These are phyloP conservation scores for Epinotia demarniana DNA, from an alignment of 2,888 invertebrate genomes.

Conservation along the genomic window DNA sequence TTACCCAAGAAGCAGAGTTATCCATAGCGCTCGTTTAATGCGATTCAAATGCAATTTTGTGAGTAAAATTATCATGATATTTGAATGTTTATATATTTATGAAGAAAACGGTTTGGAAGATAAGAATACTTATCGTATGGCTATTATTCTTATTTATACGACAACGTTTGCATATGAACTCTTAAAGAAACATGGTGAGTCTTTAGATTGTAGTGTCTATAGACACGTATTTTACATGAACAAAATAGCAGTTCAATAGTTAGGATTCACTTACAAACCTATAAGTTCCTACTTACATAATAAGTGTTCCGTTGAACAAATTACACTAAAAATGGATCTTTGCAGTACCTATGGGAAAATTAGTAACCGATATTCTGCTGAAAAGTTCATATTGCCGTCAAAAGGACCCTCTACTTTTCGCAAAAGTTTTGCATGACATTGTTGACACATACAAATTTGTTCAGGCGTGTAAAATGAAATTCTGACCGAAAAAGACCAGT, in stretches of 20 bases:
- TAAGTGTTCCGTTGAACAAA: too few relatives aligned
- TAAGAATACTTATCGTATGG: conserved; percentile 24
- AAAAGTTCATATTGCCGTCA: too few relatives aligned
- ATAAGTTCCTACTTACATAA: too few relatives aligned
- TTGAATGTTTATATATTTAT: conserved; percentile 36
- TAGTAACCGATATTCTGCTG: too few relatives aligned
- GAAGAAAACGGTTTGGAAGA: conserved; percentile 27
- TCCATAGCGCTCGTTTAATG: conserved; percentile 24
- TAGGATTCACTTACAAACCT: too few relatives aligned
- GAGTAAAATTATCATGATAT: conserved; percentile 32
- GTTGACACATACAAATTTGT: too few relatives aligned
- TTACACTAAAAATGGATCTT: too few relatives aligned
- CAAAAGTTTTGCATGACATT: too few relatives aligned
- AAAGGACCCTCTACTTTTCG: too few relatives aligned
- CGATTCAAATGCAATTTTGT: conserved; percentile 33
- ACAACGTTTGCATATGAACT: conserved; percentile 12
- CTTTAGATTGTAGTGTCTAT: background rate
- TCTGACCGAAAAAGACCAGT: too few relatives aligned
- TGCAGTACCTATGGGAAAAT: too few relatives aligned
- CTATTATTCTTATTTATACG: conserved; percentile 21
- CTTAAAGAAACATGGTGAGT: background rate
- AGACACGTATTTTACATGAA: background rate
- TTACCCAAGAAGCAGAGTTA: background rate
- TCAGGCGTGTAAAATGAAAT: too few relatives aligned
- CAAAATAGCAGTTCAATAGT: background rate